Base-by-base conservation (phyloP, 2,888 invertebrate species). In the Phalera bucephala region DNA sequence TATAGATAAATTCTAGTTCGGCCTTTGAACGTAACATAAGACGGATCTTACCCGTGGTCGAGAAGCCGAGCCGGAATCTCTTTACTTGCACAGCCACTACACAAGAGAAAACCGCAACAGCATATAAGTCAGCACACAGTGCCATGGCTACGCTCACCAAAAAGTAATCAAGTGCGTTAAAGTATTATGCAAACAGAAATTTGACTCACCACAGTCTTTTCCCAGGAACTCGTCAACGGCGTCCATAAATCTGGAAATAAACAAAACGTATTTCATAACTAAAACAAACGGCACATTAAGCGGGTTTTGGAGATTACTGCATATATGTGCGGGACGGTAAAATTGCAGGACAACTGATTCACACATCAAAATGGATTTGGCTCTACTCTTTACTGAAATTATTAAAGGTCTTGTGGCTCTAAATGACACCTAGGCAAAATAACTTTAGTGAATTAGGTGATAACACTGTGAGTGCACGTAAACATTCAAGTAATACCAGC, bases 211-310 rank as follows among this genome's bases (percentile, higher is more conserved):
- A 44, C 68, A 54, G 56, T 77, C 64, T 58, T 68, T 76, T 71
- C 65, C 67, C 64, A 86, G 66, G 63, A 81, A 83, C 57, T 75
- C 72, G 54, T 89, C 87, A 63, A 84, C 72, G 21, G 78, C 64
- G 39, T 78, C 56, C 72, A 77, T 79, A 67, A 89, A 89, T 76
- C 89, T 89, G 85, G 21, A 78, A 85, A 60, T 39, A 80, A 74
- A 78, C 57, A 78, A 70, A 68, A 42, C 33, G 33, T 42, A 55
- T 64, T 72, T 53, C 68, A 64, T 64, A 52, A 36, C 21, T 31
- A 39, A 36, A 48, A 40, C 27, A 53, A 55, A 56, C 22, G 36
- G 21, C 28, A 31, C 34, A 8, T 27, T 33, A 26, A 33, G 22
- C 17, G 30, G 27, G n/a, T n/a, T n/a, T n/a, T n/a, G n/a, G n/a